Conservation (phyloP, 2,888 invertebrate genomes). For the Liopterus haemorrhoidalis region DNA sequence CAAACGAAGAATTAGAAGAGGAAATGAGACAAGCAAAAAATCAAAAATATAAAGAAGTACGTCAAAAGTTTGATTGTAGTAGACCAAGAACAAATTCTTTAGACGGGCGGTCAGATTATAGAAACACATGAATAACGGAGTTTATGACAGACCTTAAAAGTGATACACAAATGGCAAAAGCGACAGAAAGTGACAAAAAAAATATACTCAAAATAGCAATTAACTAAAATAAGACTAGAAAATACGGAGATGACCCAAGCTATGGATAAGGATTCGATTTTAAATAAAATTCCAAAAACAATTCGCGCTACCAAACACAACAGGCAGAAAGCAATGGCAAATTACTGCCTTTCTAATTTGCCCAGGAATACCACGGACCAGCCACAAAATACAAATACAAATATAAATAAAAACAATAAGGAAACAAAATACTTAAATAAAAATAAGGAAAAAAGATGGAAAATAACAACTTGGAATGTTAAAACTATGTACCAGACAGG, state of each 20-base stretch:
- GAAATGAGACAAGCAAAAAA: not conserved
- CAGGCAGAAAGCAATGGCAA: slow-evolving; percentile 3
- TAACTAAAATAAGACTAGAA: not conserved
- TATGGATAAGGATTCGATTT: not conserved
- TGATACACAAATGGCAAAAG: not conserved
- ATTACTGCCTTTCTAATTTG: not conserved
- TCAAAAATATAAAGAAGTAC: too few species aligned
- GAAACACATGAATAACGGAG: not conserved
- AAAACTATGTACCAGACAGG: slow-evolving; percentile 5
- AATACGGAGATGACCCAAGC: not conserved
- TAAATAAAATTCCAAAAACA: not conserved
- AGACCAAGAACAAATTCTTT: not conserved
- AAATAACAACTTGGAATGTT: slow-evolving; percentile 6
- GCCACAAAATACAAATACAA: too few species aligned
- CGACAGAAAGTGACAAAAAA: not conserved
- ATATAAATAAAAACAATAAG: too few species aligned
- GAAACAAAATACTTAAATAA: too few species aligned
- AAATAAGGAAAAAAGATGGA: not conserved
- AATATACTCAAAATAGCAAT: not conserved
- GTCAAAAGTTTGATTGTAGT: too few species aligned
- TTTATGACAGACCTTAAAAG: not conserved
- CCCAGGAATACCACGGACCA: not conserved
- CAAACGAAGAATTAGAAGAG: not conserved
- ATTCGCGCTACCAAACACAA: not conserved
- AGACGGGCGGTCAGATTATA: not conserved